Percentiles rank a stretch among this genome's conserved stretches.
Conservation (phyloP, 2,113 vertebrate genomes). For the Onychostoma macrolepis region DNA sequence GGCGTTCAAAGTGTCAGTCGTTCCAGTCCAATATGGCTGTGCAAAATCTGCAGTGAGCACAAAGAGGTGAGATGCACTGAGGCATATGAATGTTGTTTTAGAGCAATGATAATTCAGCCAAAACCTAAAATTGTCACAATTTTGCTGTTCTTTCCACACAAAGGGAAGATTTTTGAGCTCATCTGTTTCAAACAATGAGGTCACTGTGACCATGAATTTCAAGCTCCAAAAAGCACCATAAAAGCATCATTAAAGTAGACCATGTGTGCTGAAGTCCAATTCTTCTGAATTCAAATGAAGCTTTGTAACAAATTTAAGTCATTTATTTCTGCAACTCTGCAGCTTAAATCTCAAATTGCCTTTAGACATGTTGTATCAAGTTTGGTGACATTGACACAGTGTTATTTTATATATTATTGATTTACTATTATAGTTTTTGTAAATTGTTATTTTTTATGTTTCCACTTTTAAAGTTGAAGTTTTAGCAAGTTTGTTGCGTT, state of each 20-base stretch:
- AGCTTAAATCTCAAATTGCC: background rate
- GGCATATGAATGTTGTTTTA: background rate
- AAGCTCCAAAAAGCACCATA: background rate
- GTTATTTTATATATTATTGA: background rate
- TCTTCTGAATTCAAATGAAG: background rate
- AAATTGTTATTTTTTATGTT: too few species aligned
- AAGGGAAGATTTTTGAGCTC: background rate
- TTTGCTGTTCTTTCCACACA: background rate
- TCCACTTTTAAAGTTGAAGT: too few species aligned
- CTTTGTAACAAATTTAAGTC: background rate
- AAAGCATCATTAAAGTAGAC: background rate
- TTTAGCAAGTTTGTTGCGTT: too few species aligned
- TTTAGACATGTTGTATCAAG: background rate
- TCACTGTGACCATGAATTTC: background rate
- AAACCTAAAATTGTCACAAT: background rate
- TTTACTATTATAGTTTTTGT: background rate
- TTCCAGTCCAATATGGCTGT: conserved; percentile 84
- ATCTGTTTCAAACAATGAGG: background rate
- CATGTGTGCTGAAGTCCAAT: background rate
- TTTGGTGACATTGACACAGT: background rate
- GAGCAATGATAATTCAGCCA: background rate
- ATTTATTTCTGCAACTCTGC: too few species aligned
- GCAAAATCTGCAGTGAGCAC: conserved; percentile 93
- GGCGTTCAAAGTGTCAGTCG: conserved; percentile 83
- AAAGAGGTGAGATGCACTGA: conserved; percentile 82